These are phyloP conservation scores for Pteromalus puparum DNA, from an alignment of 1,140 invertebrate genomes.

Conservation along the genomic window DNA sequence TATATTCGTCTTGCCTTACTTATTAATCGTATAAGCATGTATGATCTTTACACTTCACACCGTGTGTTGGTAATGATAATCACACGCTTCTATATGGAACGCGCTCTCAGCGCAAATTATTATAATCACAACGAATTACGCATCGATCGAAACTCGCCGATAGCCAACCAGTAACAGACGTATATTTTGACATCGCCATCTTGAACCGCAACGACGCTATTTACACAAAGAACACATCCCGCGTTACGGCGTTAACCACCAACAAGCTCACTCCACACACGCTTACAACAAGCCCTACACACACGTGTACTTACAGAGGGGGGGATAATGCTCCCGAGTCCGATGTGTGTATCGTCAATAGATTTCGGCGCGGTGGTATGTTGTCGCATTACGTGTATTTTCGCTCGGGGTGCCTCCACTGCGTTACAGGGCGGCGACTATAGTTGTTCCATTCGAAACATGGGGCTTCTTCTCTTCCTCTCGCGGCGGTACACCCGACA, in stretches of 20 bases:
- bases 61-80: background rate
- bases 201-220: slow-evolving; percentile 64
- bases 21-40: too few relatives aligned
- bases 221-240: slow-evolving; percentile 58
- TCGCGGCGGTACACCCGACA: background rate
- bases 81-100: background rate
- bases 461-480: slow-evolving; percentile 56
- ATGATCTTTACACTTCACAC: too few relatives aligned
- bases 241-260: slow-evolving; percentile 49
- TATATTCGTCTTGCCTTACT: too few relatives aligned
- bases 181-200: slow-evolving; percentile 72
- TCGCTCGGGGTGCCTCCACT: slow-evolving; percentile 57
- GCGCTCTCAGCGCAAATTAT: too few relatives aligned
- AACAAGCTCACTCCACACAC: background rate
- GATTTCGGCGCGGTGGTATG: slow-evolving; percentile 60
- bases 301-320: background rate
- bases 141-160: too few relatives aligned
- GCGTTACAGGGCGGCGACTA: slow-evolving; percentile 58
- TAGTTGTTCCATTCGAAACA: slow-evolving; percentile 59
- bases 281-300: too few relatives aligned
- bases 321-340: slow-evolving; percentile 55
- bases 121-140: too few relatives aligned
- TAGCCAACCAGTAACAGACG: too few relatives aligned
- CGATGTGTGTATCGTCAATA: slow-evolving; percentile 61
- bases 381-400: slow-evolving; percentile 66